Percentiles rank a stretch among this genome's conserved stretches.
Evolutionary conservation across 2,113 vertebrate genomes (phyloP).

Genomic region (Mobula birostris): DNA sequence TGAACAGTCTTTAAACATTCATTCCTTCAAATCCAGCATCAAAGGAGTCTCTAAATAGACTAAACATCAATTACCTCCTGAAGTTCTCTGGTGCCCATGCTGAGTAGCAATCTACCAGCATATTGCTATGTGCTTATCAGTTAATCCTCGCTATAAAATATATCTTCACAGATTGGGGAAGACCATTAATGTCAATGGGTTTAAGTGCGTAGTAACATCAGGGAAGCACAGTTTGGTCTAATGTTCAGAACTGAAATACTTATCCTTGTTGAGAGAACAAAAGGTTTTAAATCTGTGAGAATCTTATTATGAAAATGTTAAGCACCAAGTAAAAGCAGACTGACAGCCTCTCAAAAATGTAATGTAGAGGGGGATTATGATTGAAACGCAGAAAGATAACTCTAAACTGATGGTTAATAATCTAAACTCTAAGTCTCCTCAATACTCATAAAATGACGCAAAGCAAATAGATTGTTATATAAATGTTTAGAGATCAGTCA

Average conservation of each 20-base stretch:
- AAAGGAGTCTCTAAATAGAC: neutral
- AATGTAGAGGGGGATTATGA: too few relatives aligned
- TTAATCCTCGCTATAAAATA: neutral
- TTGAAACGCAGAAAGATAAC: too few relatives aligned
- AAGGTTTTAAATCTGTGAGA: neutral
- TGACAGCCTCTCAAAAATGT: too few relatives aligned
- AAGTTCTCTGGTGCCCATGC: neutral
- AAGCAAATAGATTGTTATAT: neutral
- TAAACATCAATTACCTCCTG: neutral
- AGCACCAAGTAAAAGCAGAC: neutral
- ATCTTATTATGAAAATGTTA: neutral
- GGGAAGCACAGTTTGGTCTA: neutral
- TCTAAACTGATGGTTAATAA: too few relatives aligned
- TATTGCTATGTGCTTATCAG: neutral
- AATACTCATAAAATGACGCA: neutral
- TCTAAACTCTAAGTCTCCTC: neutral
- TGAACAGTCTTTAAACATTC: neutral
- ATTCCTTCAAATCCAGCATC: slow-evolving; percentile 28
- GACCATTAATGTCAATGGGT: neutral
- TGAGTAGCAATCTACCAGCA: neutral
- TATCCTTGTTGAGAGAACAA: neutral
- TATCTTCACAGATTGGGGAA: neutral
- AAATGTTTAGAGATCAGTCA: neutral
- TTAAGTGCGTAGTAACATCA: neutral
- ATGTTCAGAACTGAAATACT: neutral